Base-by-base conservation (phyloP, 2,888 invertebrate genomes). In the Leptinotarsa tumamoca region DNA sequence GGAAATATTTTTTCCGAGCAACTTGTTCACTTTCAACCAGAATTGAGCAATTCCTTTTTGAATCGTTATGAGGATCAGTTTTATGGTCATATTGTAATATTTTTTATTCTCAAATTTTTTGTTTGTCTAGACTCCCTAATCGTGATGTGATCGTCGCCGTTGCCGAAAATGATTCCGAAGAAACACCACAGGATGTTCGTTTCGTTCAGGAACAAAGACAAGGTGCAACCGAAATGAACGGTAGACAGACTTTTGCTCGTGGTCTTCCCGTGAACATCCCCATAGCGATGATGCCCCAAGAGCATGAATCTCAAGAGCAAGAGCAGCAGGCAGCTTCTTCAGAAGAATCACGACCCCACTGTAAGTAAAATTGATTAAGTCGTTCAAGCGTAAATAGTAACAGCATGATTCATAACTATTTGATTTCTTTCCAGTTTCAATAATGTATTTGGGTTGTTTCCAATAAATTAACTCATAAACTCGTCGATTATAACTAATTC, bases 271-370 rank as follows among this genome's bases (percentile, higher is more conserved):
- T 89, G 18, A 85, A 87, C 78, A 88, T 88, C 82, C 89, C 87
- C 10, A 87, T 88, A 51, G 87, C 86, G 17, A 87, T 88, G 87
- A 88, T 88, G 87, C 86, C 86, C 72, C 90, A 87, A 89, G 92
- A 86, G 73, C 83, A 82, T 49, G 92, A 84, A 76, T 78, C 80
- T 33, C 82, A 83, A 14, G 76, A 76, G 67, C 78, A 69, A 33
- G 74, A 76, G 43, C 71, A 68, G 23, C 50, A 68, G 75, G 84
- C 82, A 63, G 90, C 91, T 49, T 89, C 90, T 84, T 90, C 90
- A 71, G 90, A 92, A 82, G 92, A 92, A 80, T 87, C 89, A 80
- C 93, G 95, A 88, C 95, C 94, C 78, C 95, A 95, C 85, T 95
- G 95, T 95, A 87, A 92, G 94, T 92, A 63, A 17, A 21, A 50